Conservation (phyloP, 1,140 invertebrate species). For the Cyphomyrmex costatus region DNA sequence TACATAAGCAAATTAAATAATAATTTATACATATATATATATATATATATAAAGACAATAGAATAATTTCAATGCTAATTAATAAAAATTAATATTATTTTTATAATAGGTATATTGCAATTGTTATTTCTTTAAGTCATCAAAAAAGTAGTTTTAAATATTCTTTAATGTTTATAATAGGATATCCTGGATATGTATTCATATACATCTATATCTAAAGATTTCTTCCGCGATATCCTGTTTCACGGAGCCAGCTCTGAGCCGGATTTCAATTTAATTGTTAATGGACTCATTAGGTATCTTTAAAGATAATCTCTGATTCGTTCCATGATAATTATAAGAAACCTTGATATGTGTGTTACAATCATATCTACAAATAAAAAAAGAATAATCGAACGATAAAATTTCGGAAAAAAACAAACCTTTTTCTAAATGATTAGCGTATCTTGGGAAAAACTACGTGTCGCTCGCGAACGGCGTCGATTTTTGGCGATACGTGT, state of each 20-base stretch:
- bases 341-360: not conserved
- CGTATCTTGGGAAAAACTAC: conserved; percentile 12
- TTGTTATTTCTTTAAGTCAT: not conserved
- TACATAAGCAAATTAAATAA: not conserved
- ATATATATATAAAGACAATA: too few relatives aligned
- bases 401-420: not conserved
- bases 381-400: not conserved
- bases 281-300: not conserved
- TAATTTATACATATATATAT: too few relatives aligned
- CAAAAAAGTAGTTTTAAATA: conserved; percentile 9
- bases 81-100: conserved; percentile 2
- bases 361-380: not conserved
- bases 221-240: not conserved
- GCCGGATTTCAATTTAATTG: not conserved
- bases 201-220: conserved; percentile 1
- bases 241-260: not conserved
- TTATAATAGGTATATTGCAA: not conserved
- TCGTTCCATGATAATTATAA: conserved; percentile 8
- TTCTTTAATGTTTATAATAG: not conserved
- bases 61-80: not conserved
- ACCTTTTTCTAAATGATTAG: not conserved
- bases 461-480: conserved; percentile 1
- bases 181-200: not conserved
- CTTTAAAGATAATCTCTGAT: not conserved
- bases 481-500: conserved; percentile 37